Conservation (phyloP, 2,888 invertebrate genomes). For the Dynastes hyllus region DNA sequence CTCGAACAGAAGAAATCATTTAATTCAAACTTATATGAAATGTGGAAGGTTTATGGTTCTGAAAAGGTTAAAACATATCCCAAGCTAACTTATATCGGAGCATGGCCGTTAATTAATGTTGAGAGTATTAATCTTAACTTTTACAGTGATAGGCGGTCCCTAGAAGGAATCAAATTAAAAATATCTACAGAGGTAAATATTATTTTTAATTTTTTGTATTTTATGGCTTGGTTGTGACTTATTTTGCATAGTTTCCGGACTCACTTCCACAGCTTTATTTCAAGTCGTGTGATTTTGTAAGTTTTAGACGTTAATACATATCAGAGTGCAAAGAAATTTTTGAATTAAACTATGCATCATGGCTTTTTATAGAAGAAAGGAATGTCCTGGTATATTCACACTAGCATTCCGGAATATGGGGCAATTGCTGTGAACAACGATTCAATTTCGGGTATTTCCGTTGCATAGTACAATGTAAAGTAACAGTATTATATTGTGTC, state of each 20-base stretch:
- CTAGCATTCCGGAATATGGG: no score
- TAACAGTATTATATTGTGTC: no score
- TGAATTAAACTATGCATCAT: no score
- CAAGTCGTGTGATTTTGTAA: neutral
- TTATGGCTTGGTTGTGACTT: no score
- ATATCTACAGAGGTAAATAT: constrained; percentile 10
- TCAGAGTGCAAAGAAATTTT: neutral
- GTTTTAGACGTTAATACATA: neutral
- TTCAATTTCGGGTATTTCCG: no score
- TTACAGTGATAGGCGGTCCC: neutral
- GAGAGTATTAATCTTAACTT: neutral
- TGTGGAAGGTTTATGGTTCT: constrained; percentile 13
- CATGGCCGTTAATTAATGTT: neutral
- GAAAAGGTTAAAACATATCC: neutral
- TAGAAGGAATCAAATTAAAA: constrained; percentile 4
- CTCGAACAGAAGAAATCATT: neutral
- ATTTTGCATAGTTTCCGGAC: neutral
- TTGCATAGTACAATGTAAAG: no score
- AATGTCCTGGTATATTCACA: no score
- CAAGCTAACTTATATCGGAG: constrained; percentile 10
- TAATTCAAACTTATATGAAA: constrained; percentile 8
- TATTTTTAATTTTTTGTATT: neutral
- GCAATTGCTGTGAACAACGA: no score
- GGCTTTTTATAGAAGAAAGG: no score
- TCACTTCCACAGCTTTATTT: neutral